Percentiles rank a stretch among this genome's conserved stretches.
Conservation (phyloP, 2,888 invertebrate genomes). For the Ecliptopera silaceata region DNA sequence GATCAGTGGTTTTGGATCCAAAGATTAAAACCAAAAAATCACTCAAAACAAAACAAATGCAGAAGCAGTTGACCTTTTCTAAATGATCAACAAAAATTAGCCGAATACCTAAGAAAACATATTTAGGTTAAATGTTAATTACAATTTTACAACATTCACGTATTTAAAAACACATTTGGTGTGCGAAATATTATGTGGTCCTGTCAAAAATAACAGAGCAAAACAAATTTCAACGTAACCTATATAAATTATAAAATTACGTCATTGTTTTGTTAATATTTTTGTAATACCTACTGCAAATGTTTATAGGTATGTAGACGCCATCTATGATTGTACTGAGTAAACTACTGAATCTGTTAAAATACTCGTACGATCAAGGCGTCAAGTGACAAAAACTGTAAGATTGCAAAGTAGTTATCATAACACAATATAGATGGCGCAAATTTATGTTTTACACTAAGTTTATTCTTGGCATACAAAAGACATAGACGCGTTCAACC, state of each 20-base stretch:
- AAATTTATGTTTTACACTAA: background rate
- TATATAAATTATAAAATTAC: too few species aligned
- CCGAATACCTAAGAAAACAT: too few species aligned
- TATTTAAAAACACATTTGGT: too few species aligned
- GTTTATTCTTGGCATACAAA: conserved; percentile 26
- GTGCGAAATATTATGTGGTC: too few species aligned
- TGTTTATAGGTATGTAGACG: background rate
- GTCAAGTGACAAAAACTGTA: too few species aligned
- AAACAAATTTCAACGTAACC: too few species aligned
- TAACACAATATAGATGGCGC: conserved; percentile 34
- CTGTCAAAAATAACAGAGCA: too few species aligned
- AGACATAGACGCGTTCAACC: conserved; percentile 41
- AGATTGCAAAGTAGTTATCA: background rate
- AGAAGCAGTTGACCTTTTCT: background rate
- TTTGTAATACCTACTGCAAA: background rate
- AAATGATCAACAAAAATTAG: background rate
- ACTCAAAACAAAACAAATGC: background rate
- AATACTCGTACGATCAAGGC: too few species aligned
- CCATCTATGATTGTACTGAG: background rate
- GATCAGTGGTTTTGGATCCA: too few species aligned
- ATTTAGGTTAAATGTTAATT: too few species aligned
- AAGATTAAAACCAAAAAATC: background rate
- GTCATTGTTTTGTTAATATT: too few species aligned
- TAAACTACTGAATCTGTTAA: background rate
- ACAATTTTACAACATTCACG: too few species aligned